phyloP scores from a whole-genome alignment of 1,140 invertebrate species.

The Drosophila trapezifrons region DNA sequence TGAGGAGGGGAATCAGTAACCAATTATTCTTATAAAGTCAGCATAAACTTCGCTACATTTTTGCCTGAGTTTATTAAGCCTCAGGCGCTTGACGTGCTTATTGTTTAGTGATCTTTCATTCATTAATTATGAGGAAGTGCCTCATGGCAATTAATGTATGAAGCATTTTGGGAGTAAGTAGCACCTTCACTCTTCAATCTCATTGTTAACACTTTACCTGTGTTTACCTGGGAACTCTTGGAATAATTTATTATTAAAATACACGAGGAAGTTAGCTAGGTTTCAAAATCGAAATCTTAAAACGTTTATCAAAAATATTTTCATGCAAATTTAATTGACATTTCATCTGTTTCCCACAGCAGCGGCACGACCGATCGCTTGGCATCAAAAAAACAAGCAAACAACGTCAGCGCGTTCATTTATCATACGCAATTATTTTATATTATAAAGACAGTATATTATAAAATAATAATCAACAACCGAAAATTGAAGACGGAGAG shows the following conservation, averaged over 20 bases:
- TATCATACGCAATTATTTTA: constrained; percentile 48
- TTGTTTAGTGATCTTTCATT: not conserved
- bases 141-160: not conserved
- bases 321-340: constrained; percentile 30
- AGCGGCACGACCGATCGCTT: constrained; percentile 15
- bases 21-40: not conserved
- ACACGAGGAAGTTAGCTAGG: constrained; percentile 13
- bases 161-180: not conserved
- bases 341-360: constrained; percentile 36
- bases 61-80: not conserved
- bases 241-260: not conserved
- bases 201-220: constrained; percentile 3
- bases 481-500: constrained; percentile 30
- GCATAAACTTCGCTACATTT: not conserved
- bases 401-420: constrained; percentile 23
- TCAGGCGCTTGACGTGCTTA: no score
- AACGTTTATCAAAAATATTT: constrained; percentile 17
- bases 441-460: constrained; percentile 39
- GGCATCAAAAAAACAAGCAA: constrained; percentile 24
- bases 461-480: constrained; percentile 34
- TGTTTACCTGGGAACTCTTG: constrained; percentile 9
- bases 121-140: constrained; percentile 1
- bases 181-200: constrained; percentile 6
- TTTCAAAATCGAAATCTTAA: not conserved
- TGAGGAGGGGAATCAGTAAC: not conserved